Evolutionary conservation across 2,888 invertebrate species (phyloP), one percentile per base, ranked within the genome.

Genomic region (Sycophila texana): DNA sequence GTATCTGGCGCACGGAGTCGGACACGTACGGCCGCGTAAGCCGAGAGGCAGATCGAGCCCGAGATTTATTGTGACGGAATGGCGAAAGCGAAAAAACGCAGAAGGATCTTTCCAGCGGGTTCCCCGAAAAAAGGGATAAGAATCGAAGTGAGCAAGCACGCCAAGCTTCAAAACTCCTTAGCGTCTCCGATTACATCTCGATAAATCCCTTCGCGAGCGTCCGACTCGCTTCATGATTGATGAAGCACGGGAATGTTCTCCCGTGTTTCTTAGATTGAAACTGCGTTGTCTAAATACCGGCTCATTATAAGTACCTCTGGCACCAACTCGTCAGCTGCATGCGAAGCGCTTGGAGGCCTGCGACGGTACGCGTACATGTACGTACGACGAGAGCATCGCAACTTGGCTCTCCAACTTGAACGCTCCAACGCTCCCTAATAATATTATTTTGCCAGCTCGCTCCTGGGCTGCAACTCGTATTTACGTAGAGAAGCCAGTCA

Each of bases 11-110:
- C 51, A 5, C 18, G 53, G 22, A 39, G 39, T 39, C 39, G 2
- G 26, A 66, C 10, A 51, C 51, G 22, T 18, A 22, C 51, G 22
- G 18, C 61, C 5, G 39, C 30, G n/a, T 5, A n/a, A 30, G 39
- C 18, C 47, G 18, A 65, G n/a, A 16, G 20, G 12, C 47, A 16
- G n/a, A 67, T 51, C 39, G 67, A 61, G 70, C 75, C 63, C n/a
- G 67, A 81, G 83, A 85, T 84, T 85, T 82, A 84, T 85, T 81
- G 82, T 82, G 79, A 78, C 84, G 83, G 81, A 77, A 82, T 80
- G 81, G 72, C 66, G 67, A 67, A 66, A 80, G 72, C 66, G 67
- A 67, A 66, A 66, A 73, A 67, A 67, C 77, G 58, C 65, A 26
- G 3, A 3, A 3, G 26, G 26, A 26, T 26, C 26, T 26, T 26